Percentiles rank a stretch among this genome's conserved stretches.
These are phyloP conservation scores for Phalacrocorax aristotelis DNA, from an alignment of 2,113 vertebrate species.

Conservation along the genomic window DNA sequence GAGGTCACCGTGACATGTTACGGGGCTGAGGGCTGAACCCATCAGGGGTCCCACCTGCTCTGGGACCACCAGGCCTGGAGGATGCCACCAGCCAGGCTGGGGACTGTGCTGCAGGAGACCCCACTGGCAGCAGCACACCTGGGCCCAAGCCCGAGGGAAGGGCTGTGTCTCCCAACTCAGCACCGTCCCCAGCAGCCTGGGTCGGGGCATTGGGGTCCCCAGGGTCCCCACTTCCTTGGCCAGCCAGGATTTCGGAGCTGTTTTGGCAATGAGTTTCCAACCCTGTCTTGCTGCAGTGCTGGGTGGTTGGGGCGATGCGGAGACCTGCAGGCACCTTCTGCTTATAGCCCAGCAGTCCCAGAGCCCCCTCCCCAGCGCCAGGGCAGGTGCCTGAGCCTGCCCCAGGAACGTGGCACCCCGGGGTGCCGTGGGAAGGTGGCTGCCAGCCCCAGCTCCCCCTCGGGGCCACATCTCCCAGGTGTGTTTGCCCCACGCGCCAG, in stretches of 20 bases:
- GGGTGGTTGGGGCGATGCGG: background rate
- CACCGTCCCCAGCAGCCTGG: accelerated
- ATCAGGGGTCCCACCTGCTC: background rate
- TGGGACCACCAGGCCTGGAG: background rate
- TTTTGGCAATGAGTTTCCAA: background rate
- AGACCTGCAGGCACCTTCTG: background rate
- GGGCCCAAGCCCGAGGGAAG: background rate
- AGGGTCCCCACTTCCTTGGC: background rate
- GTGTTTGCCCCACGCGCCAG: background rate
- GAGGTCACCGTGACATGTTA: accelerated
- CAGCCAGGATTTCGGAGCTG: background rate
- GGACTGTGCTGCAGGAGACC: background rate
- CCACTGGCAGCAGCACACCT: background rate
- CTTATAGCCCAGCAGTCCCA: background rate
- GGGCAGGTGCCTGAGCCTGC: background rate
- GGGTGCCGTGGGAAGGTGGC: background rate
- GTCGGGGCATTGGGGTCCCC: background rate
- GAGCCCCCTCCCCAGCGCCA: background rate
- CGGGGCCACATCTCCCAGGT: background rate
- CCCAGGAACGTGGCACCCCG: background rate
- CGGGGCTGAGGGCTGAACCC: background rate
- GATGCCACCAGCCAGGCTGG: background rate
- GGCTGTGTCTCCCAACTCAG: background rate
- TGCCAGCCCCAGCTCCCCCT: background rate
- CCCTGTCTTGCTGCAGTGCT: background rate